phyloP scores from a whole-genome alignment of 2,113 vertebrate species.

The Rhynchomys soricoides region DNA sequence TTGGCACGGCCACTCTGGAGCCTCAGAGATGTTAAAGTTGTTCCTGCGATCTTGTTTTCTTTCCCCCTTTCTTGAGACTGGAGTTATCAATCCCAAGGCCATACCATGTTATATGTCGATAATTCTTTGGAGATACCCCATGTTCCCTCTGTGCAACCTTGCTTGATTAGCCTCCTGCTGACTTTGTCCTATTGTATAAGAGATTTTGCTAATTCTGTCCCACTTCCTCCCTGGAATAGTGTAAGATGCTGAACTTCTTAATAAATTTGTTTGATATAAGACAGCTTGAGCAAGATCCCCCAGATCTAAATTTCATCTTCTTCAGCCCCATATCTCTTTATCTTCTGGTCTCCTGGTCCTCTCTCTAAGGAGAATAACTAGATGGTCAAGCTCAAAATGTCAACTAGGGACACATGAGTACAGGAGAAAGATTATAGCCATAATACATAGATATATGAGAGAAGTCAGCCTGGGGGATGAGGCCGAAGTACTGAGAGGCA shows the following conservation, averaged over 20 bases:
- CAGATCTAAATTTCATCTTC: not conserved
- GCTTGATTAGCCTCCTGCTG: not conserved
- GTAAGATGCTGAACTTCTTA: not conserved
- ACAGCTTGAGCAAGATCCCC: not conserved
- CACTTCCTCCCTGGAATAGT: too few species aligned
- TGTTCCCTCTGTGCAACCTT: not conserved
- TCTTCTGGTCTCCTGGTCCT: not conserved
- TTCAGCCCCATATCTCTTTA: not conserved
- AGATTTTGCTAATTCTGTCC: not conserved
- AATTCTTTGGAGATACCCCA: not conserved
- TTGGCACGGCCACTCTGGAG: not conserved
- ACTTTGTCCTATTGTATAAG: not conserved
- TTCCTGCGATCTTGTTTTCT: not conserved
- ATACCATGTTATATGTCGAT: too few species aligned
- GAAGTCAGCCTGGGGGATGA: not conserved
- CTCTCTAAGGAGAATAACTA: not conserved
- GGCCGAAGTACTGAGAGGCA: too few species aligned
- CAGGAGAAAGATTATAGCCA: not conserved
- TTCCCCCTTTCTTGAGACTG: not conserved
- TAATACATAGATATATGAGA: too few species aligned
- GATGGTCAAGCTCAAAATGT: not conserved
- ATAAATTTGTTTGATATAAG: not conserved
- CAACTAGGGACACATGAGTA: not conserved
- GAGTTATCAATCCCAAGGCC: not conserved
- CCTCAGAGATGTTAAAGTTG: not conserved